phyloP scores from a whole-genome alignment of 1,140 invertebrate species.

The Papilio polytes region DNA sequence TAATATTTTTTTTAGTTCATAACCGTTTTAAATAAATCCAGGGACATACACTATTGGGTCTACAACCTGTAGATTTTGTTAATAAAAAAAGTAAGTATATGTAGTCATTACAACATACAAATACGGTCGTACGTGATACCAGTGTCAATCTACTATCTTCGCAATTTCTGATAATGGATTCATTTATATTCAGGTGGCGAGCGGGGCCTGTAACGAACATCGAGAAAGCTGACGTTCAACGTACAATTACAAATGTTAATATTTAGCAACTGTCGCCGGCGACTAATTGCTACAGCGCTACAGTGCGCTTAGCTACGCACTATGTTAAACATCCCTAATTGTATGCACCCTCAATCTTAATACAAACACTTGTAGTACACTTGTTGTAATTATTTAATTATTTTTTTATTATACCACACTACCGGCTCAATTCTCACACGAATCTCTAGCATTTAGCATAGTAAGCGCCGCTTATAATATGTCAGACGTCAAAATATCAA shows the following conservation, averaged over 20 bases:
- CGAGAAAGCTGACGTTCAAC: constrained; percentile 71
- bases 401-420: background rate
- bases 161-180: constrained; percentile 77
- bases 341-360: constrained; percentile 34
- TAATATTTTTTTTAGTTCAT: too few species aligned
- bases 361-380: constrained; percentile 1
- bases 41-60: background rate
- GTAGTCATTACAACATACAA: constrained; percentile 24
- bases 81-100: constrained; percentile 8
- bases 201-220: constrained; percentile 78
- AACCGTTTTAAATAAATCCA: background rate
- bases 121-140: constrained; percentile 61
- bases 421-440: background rate
- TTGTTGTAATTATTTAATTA: background rate
- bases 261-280: constrained; percentile 78
- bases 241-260: constrained; percentile 81
- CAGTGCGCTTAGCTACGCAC: constrained; percentile 51
- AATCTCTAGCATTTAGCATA: too few species aligned
- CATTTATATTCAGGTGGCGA: constrained; percentile 81
- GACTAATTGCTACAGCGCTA: constrained; percentile 70
- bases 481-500: too few species aligned
- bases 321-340: constrained; percentile 32
- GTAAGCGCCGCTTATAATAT: too few species aligned
- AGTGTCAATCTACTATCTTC: constrained; percentile 69
- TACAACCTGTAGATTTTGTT: background rate